These are phyloP conservation scores for Paelopatides confundens DNA, from an alignment of 53 echinoderm and acorn worm species.

Conservation along the genomic window DNA sequence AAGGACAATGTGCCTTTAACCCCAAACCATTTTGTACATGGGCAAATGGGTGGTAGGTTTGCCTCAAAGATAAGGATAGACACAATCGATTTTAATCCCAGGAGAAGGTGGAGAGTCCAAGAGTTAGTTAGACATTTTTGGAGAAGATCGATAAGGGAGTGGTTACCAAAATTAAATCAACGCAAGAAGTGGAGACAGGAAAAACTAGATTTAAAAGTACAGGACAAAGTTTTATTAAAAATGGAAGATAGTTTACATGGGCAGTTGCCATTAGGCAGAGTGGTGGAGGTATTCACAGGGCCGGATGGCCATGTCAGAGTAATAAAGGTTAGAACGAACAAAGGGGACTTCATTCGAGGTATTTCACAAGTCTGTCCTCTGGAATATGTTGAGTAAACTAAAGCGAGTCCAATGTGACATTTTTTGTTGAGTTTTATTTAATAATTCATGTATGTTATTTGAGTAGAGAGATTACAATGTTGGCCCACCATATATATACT, in stretches of 20 bases:
- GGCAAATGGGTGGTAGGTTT: slow-evolving; percentile 13
- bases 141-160: slow-evolving; percentile 33
- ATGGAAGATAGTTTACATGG: too few relatives aligned
- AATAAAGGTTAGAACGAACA: not conserved
- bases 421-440: too few relatives aligned
- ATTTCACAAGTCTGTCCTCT: not conserved
- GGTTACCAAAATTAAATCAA: not conserved
- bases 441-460: too few relatives aligned
- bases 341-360: not conserved
- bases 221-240: too few relatives aligned
- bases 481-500: too few relatives aligned
- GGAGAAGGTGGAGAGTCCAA: slow-evolving; percentile 39
- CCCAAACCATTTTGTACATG: slow-evolving; percentile 16
- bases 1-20: slow-evolving; percentile 27
- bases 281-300: slow-evolving; percentile 43
- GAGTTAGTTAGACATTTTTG: slow-evolving; percentile 11
- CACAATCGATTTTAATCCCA: too few relatives aligned
- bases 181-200: too few relatives aligned
- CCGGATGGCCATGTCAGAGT: slow-evolving; percentile 46
- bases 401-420: too few relatives aligned
- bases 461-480: too few relatives aligned
- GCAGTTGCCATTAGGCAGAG: slow-evolving; percentile 10
- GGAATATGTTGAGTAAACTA: too few relatives aligned
- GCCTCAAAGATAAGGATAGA: not conserved
- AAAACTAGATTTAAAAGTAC: too few relatives aligned